phyloP scores from a whole-genome alignment of 1,140 invertebrate genomes.

The Drosophila teissieri region DNA sequence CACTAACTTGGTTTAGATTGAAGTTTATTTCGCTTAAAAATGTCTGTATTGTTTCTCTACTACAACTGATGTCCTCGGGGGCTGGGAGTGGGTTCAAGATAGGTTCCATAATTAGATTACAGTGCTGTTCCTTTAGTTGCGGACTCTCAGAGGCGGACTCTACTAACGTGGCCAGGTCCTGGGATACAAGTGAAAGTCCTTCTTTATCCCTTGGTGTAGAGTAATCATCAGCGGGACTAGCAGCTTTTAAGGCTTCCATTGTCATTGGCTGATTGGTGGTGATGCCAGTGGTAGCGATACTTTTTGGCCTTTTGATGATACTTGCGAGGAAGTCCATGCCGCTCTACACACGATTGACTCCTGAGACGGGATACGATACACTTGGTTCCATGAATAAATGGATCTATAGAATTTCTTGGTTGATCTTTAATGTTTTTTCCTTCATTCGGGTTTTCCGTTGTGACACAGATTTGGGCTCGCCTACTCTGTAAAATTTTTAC shows the following conservation, averaged over 20 bases:
- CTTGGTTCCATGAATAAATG: conserved; percentile 25
- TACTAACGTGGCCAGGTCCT: conserved; percentile 40
- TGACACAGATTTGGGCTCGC: conserved; percentile 41
- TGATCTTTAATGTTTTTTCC: conserved; percentile 29
- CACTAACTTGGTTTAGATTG: conserved; percentile 65
- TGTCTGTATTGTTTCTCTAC: conserved; percentile 49
- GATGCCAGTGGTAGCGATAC: conserved; percentile 24
- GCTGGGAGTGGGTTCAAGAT: neutral
- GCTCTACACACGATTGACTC: conserved; percentile 62
- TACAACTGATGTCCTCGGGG: neutral
- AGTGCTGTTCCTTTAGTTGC: conserved; percentile 46
- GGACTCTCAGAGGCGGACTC: conserved; percentile 55
- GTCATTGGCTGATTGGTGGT: neutral
- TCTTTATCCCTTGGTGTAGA: neutral
- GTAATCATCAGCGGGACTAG: neutral
- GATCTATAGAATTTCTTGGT: conserved; percentile 26
- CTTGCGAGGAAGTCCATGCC: conserved; percentile 76
- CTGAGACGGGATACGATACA: conserved; percentile 49
- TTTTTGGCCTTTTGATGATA: conserved; percentile 72
- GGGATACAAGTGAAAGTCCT: neutral
- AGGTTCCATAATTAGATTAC: conserved; percentile 13
- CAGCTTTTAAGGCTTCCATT: conserved; percentile 1
- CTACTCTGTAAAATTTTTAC: conserved; percentile 42
- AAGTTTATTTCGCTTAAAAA: conserved; percentile 59
- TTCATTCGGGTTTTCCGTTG: conserved; percentile 20